Evolutionary conservation across 2,888 invertebrate genomes (phyloP), one percentile per base, ranked within the genome.

Genomic region (Parelbella ahira): DNA sequence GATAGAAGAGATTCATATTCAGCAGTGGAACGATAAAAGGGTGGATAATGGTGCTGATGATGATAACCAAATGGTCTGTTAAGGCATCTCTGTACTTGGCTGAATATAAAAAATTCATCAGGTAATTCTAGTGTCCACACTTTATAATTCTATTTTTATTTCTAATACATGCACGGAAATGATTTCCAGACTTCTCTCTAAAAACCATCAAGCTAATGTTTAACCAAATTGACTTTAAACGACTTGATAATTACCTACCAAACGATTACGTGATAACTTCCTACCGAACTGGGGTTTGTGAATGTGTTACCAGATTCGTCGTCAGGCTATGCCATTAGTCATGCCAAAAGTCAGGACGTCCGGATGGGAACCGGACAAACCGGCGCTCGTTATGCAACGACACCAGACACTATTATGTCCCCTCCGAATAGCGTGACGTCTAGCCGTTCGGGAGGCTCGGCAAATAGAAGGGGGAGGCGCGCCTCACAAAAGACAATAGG

Each of bases 361-460:
- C 77, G 74, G 56, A 58, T 60, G 60, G 58, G 64, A 65, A 68
- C 58, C 58, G 57, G 64, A 58, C 49, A 49, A 54, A 53, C 52
- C 54, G 19, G 41, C 63, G 56, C 51, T 50, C 52, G 53, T 53
- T 48, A 50, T 45, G 45, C 34, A 27, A 27, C 27, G 33, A 46
- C 47, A 58, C 46, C 45, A 42, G 41, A 45, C 49, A 51, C 49
- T 54, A 54, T 55, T 54, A 56, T 61, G 58, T 59, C 67, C 72
- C 68, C 66, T 65, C 62, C 47, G 2, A 44, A 51, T 62, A 47
- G 58, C 72, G 69, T 75, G 75, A 64, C 63, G 68, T 65, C 66
- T 68, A 69, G 72, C 63, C 69, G 60, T 73, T 71, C 60, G 59
- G 57, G 50, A 65, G 63, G 60, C 66, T 56, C 53, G 50, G 53